Evolutionary conservation across 2,888 invertebrate genomes (phyloP).

Genomic region (Sepioteuthis lessoniana): DNA sequence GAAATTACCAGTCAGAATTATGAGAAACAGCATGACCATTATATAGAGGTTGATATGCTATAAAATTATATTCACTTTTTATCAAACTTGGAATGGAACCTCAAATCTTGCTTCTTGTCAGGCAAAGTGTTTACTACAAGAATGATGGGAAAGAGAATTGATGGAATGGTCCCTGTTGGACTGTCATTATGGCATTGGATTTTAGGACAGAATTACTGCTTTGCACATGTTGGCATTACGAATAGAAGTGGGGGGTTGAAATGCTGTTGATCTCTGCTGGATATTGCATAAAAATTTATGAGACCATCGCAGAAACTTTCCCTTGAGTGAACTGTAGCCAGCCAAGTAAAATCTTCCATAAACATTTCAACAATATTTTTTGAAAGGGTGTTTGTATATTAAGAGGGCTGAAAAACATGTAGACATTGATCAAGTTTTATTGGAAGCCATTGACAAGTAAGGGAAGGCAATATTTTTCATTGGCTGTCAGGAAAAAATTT

Average conservation of each 20-base stretch:
- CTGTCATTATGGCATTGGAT: not conserved
- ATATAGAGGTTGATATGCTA: not conserved
- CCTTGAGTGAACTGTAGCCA: not conserved
- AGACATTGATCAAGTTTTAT: constrained; percentile 2
- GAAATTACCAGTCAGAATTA: not conserved
- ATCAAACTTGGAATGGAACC: not conserved
- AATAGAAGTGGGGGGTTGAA: not conserved
- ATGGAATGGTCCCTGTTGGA: not conserved
- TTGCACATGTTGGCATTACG: not conserved
- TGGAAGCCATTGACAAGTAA: not conserved
- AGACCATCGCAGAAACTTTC: not conserved
- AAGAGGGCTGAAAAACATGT: not conserved
- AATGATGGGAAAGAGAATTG: not conserved
- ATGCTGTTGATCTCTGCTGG: not conserved
- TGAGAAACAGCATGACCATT: not conserved
- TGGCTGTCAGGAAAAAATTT: not conserved
- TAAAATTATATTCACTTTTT: not conserved
- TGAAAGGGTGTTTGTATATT: not conserved
- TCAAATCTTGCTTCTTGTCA: not conserved
- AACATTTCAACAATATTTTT: not conserved
- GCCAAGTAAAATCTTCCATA: not conserved
- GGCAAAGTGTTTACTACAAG: not conserved
- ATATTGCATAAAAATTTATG: not conserved
- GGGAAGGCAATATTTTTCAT: not conserved
- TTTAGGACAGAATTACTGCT: not conserved